Conservation (phyloP, 2,888 invertebrate genomes). For the Pinctada fucata region DNA sequence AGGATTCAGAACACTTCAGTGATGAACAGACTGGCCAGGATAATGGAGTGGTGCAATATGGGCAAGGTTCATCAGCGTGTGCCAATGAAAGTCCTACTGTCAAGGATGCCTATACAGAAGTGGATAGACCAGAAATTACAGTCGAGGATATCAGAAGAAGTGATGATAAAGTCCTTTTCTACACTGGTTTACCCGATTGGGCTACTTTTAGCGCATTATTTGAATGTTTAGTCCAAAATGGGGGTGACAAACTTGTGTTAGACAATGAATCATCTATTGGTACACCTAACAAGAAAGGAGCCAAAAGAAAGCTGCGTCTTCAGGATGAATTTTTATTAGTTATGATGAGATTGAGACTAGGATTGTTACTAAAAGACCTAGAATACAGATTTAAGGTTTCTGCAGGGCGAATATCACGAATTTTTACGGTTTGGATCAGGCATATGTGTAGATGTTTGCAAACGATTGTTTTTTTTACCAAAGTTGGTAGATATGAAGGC, state of each 20-base stretch:
- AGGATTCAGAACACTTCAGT: no score
- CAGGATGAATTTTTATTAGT: conserved; percentile 36
- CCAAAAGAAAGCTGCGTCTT: conserved; percentile 15
- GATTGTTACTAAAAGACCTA: conserved; percentile 32
- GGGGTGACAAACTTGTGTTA: conserved; percentile 3
- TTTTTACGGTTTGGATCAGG: conserved; percentile 32
- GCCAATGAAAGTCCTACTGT: no score
- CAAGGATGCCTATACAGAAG: not conserved
- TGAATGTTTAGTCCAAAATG: conserved; percentile 7
- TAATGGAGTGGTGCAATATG: no score
- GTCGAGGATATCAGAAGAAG: conserved; percentile 10
- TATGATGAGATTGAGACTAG: conserved; percentile 35
- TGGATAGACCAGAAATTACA: conserved; percentile 7
- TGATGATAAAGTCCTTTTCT: conserved; percentile 20
- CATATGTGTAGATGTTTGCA: conserved; percentile 12
- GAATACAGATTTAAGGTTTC: conserved; percentile 34
- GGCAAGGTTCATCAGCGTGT: no score
- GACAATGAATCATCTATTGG: not conserved
- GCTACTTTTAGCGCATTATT: conserved; percentile 8
- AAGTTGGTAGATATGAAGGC: conserved; percentile 3
- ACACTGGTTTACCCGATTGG: conserved; percentile 22
- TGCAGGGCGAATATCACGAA: conserved; percentile 24
- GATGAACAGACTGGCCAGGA: no score
- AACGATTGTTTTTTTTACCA: conserved; percentile 27
- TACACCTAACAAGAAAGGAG: not conserved